These are phyloP conservation scores for Clarias platycephalus DNA, from an alignment of 2,797 vertebrate species.

Conservation along the genomic window DNA sequence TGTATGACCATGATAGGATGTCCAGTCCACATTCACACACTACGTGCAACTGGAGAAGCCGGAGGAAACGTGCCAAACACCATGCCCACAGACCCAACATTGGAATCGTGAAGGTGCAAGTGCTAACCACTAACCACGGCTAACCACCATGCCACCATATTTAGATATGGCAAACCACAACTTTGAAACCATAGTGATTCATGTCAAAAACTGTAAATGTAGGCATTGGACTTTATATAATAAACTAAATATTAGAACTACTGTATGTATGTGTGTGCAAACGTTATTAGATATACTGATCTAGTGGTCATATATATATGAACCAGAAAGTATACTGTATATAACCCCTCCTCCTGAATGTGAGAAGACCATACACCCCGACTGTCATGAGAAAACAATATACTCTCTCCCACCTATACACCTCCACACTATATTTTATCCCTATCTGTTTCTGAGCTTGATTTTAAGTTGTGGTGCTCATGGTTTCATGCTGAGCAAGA, in stretches of 20 bases:
- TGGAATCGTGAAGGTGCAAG: too few relatives aligned
- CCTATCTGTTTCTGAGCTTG: slow-evolving; percentile 22
- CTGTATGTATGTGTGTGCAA: background rate
- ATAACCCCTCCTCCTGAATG: slow-evolving; percentile 23
- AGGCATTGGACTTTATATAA: background rate
- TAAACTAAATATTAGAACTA: background rate
- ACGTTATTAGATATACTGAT: background rate
- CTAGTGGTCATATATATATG: slow-evolving; percentile 16
- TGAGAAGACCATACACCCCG: slow-evolving; percentile 39
- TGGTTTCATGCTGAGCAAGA: slow-evolving; percentile 23
- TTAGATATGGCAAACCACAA: too few relatives aligned
- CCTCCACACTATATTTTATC: slow-evolving; percentile 18
- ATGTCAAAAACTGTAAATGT: too few relatives aligned
- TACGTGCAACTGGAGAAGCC: too few relatives aligned
- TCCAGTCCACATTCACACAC: too few relatives aligned
- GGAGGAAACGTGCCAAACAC: too few relatives aligned
- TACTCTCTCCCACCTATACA: slow-evolving; percentile 37
- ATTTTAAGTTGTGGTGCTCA: slow-evolving; percentile 10
- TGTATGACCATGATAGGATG: too few relatives aligned
- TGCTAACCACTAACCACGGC: too few relatives aligned
- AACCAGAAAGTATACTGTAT: slow-evolving; percentile 29
- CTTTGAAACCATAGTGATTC: too few relatives aligned
- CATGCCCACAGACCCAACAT: too few relatives aligned
- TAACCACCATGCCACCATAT: too few relatives aligned
- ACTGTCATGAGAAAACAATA: slow-evolving; percentile 24